Evolutionary conservation across 2,113 vertebrate genomes (phyloP).

Genomic region (Cheirogaleus medius): DNA sequence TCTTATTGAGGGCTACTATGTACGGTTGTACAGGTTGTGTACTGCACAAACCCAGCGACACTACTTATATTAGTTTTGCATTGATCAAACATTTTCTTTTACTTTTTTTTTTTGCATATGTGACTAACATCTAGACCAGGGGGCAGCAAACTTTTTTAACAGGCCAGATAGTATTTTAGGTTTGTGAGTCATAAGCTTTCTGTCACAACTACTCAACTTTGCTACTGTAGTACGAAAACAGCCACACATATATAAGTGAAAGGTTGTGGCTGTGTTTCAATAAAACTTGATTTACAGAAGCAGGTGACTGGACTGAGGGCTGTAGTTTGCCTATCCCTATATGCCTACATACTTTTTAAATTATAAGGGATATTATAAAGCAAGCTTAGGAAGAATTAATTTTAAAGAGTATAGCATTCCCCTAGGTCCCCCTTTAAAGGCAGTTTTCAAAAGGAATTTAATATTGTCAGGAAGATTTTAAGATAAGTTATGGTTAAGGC

Average conservation of each 20-base stretch:
- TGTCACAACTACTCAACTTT: not conserved
- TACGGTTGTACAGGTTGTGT: not conserved
- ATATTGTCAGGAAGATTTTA: not conserved
- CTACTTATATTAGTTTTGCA: not conserved
- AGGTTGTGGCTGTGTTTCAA: not conserved
- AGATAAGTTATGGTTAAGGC: not conserved
- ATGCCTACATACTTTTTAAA: not conserved
- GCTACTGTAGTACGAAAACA: not conserved
- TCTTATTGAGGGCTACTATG: not conserved
- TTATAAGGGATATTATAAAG: no score
- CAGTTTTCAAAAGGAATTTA: not conserved
- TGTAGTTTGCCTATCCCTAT: not conserved
- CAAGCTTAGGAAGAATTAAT: no score
- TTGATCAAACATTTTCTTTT: not conserved
- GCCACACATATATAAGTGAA: not conserved
- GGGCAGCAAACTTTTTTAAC: not conserved
- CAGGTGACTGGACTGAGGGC: not conserved
- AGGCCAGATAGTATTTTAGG: not conserved
- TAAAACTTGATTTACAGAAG: not conserved
- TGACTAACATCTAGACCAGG: not conserved
- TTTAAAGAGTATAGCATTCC: no score
- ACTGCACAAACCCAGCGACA: not conserved
- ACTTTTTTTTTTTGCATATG: not conserved
- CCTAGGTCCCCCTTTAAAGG: no score
- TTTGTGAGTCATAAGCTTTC: not conserved